Conservation (phyloP, 2,888 invertebrate species). For the Amiota minor region DNA sequence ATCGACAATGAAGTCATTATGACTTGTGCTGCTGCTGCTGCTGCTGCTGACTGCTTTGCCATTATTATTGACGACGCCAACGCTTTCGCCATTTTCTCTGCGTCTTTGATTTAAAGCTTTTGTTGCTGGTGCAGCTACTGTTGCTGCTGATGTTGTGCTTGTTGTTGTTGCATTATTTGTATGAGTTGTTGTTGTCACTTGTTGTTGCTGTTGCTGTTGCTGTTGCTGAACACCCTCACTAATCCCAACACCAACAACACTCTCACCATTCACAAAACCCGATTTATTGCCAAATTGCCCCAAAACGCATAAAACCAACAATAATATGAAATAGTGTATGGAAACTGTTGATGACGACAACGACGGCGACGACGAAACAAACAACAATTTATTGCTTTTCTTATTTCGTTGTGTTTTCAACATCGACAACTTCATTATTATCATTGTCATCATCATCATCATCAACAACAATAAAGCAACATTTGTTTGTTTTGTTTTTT, state of each 20-base stretch:
- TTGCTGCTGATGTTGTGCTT: slow-evolving; percentile 37
- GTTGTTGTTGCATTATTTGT: slow-evolving; percentile 61
- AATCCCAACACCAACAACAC: slow-evolving; percentile 32
- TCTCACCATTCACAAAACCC: slow-evolving; percentile 52
- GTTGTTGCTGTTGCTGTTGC: slow-evolving; percentile 41
- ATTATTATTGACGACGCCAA: slow-evolving; percentile 33
- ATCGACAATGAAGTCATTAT: neutral
- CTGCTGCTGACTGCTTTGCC: slow-evolving; percentile 1
- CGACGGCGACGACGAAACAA: slow-evolving; percentile 57
- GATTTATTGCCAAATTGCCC: slow-evolving; percentile 35
- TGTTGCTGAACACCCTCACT: slow-evolving; percentile 27
- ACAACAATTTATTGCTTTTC: slow-evolving; percentile 61
- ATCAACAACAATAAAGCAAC: slow-evolving; percentile 58
- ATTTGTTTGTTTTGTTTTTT: slow-evolving; percentile 42
- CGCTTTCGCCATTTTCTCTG: slow-evolving; percentile 44
- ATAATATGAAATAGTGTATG: no score
- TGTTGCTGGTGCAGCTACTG: slow-evolving; percentile 37
- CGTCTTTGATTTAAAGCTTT: slow-evolving; percentile 15
- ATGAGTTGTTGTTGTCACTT: slow-evolving; percentile 54
- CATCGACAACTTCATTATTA: slow-evolving; percentile 59
- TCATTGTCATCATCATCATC: slow-evolving; percentile 58
- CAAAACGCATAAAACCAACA: slow-evolving; percentile 38
- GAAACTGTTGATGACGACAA: slow-evolving; percentile 35
- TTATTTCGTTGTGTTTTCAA: slow-evolving; percentile 64
- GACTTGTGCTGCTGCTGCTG: no score